phyloP scores from a whole-genome alignment of 2,797 vertebrate species.

The Cynopterus sphinx region DNA sequence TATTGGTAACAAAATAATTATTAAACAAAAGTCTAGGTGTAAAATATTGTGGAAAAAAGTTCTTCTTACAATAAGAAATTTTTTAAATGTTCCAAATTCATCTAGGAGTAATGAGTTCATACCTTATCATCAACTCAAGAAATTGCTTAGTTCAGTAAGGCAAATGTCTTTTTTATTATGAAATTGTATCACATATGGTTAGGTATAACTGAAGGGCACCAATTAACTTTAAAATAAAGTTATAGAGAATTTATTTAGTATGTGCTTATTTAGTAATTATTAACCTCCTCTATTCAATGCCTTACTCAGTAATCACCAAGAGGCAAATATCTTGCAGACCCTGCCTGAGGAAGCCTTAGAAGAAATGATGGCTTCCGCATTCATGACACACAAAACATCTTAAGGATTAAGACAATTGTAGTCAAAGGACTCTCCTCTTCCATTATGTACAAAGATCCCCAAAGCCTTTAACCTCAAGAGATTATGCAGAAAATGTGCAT shows the following conservation, averaged over 20 bases:
- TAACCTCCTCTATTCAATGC: slow-evolving; percentile 46
- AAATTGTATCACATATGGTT: background rate
- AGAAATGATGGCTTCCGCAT: slow-evolving; percentile 61
- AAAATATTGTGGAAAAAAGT: background rate
- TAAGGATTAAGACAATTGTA: slow-evolving; percentile 68
- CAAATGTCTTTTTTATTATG: slow-evolving; percentile 7
- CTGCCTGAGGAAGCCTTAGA: slow-evolving; percentile 51
- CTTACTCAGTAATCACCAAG: slow-evolving; percentile 44
- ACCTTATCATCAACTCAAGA: background rate
- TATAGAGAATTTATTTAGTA: background rate
- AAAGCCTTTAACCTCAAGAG: slow-evolving; percentile 66
- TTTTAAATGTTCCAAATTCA: background rate
- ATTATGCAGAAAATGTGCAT: slow-evolving; percentile 67
- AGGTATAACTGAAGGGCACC: background rate
- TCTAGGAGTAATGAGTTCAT: background rate
- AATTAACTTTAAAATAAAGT: slow-evolving; percentile 36
- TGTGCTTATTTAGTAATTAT: slow-evolving; percentile 51
- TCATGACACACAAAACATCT: slow-evolving; percentile 61
- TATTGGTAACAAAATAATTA: slow-evolving; percentile 24
- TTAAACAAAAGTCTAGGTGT: background rate
- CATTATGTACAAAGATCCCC: slow-evolving; percentile 59
- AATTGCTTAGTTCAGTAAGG: background rate
- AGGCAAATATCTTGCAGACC: slow-evolving; percentile 34
- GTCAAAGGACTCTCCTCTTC: slow-evolving; percentile 57
- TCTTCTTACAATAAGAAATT: background rate